Conservation (phyloP, 2,888 invertebrate genomes). For the Heliconius cydno region DNA sequence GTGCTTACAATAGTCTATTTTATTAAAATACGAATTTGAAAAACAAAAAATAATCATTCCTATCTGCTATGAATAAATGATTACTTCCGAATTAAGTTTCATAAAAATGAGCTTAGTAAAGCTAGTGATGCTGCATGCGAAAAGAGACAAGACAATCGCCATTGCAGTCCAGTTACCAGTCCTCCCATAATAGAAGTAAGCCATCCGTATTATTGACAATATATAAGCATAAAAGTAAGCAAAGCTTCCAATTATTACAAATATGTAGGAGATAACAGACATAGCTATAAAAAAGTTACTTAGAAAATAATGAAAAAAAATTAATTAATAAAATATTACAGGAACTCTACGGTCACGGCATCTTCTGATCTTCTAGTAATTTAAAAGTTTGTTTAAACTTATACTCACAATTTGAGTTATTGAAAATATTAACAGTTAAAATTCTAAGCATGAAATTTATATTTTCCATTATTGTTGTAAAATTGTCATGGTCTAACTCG, state of each 20-base stretch:
- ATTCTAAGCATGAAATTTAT: neutral
- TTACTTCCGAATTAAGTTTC: constrained; percentile 2
- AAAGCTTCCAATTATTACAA: neutral
- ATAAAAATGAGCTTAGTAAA: constrained; percentile 2
- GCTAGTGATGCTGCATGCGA: neutral
- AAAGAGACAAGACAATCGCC: neutral
- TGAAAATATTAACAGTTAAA: neutral
- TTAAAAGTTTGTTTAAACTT: neutral
- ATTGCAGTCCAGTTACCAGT: constrained; percentile 1
- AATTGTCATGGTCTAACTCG: neutral
- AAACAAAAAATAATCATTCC: too few relatives aligned
- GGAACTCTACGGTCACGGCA: too few relatives aligned
- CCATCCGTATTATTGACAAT: constrained; percentile 16
- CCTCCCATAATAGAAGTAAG: constrained; percentile 8
- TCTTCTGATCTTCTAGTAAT: too few relatives aligned
- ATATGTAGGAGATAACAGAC: constrained; percentile 12
- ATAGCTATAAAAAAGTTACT: constrained; percentile 18
- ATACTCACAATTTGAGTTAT: neutral
- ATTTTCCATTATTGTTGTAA: constrained; percentile 8
- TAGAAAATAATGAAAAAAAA: too few relatives aligned
- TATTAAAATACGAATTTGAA: too few relatives aligned
- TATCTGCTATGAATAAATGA: too few relatives aligned
- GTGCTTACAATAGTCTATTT: too few relatives aligned
- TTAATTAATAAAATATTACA: too few relatives aligned
- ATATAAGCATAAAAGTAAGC: constrained; percentile 14